Evolutionary conservation across 2,888 invertebrate species (phyloP).

Genomic region (Baronia brevicornis): DNA sequence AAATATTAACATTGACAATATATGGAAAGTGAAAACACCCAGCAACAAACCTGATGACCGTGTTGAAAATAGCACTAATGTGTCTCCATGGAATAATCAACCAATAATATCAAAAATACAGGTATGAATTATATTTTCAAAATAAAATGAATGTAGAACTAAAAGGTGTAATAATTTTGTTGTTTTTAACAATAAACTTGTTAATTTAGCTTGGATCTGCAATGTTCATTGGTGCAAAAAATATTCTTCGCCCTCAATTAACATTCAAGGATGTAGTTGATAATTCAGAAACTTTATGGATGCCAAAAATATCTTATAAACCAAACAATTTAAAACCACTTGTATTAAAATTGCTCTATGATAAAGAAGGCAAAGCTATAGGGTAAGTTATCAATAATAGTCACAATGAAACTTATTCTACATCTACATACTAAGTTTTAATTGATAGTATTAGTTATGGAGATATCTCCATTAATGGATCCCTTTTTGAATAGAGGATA

Average conservation of each 20-base stretch:
- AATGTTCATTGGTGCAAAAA: slow-evolving; percentile 80
- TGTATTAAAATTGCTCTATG: slow-evolving; percentile 81
- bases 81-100: slow-evolving; percentile 32
- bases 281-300: slow-evolving; percentile 86
- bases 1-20: slow-evolving; percentile 82
- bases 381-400: slow-evolving; percentile 54
- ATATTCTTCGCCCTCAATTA: slow-evolving; percentile 87
- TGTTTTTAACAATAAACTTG: too few relatives aligned
- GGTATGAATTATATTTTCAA: slow-evolving; percentile 27
- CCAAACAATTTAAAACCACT: slow-evolving; percentile 91
- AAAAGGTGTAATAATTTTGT: slow-evolving; percentile 1
- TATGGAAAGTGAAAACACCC: slow-evolving; percentile 44
- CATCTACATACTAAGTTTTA: too few relatives aligned
- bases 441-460: too few relatives aligned
- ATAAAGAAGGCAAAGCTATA: slow-evolving; percentile 75
- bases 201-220: slow-evolving; percentile 54
- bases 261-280: slow-evolving; percentile 90
- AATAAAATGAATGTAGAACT: background rate
- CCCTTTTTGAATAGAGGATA: too few relatives aligned
- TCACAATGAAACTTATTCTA: slow-evolving; percentile 1
- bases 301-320: slow-evolving; percentile 88
- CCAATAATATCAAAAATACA: slow-evolving; percentile 49
- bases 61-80: slow-evolving; percentile 14
- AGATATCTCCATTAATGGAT: too few relatives aligned
- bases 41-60: slow-evolving; percentile 20